Evolutionary conservation across 2,888 invertebrate genomes (phyloP).

Genomic region (Ennomos fuscantarius): DNA sequence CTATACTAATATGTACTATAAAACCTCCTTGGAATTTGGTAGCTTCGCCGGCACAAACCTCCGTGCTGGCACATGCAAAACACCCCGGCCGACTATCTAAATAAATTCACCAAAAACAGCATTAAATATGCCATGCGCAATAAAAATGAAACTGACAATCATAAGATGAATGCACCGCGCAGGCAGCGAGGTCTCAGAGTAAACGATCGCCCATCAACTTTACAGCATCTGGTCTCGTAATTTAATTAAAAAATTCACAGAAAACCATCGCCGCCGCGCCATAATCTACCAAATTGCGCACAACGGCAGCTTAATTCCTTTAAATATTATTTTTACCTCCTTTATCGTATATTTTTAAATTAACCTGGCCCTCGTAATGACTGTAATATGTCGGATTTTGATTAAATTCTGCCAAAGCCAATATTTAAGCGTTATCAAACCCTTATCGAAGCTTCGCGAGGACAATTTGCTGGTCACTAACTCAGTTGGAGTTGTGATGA

Average conservation of each 20-base stretch:
- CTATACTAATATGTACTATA: too few species aligned
- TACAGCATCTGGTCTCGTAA: conserved; percentile 77
- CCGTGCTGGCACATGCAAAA: too few species aligned
- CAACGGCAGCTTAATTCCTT: conserved; percentile 79
- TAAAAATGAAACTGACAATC: conserved; percentile 34
- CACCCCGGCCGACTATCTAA: too few species aligned
- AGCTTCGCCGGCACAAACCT: too few species aligned
- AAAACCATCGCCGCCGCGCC: conserved; percentile 65
- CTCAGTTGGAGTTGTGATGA: conserved; percentile 5
- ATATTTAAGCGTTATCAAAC: conserved; percentile 79
- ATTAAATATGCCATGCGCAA: conserved; percentile 4
- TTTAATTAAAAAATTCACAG: conserved; percentile 85
- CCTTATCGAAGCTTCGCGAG: conserved; percentile 53
- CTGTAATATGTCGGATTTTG: conserved; percentile 75
- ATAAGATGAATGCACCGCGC: conserved; percentile 23
- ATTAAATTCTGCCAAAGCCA: conserved; percentile 81
- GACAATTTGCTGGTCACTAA: conserved; percentile 53
- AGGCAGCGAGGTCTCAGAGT: conserved; percentile 27
- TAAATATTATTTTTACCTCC: conserved; percentile 79
- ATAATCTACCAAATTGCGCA: conserved; percentile 81
- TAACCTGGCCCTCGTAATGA: conserved; percentile 72
- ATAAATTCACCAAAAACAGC: neutral
- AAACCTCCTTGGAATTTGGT: too few species aligned
- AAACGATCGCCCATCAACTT: conserved; percentile 66
- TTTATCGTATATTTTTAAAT: conserved; percentile 82